These are phyloP conservation scores for Morus bassanus DNA, from an alignment of 2,797 vertebrate species.

Conservation along the genomic window DNA sequence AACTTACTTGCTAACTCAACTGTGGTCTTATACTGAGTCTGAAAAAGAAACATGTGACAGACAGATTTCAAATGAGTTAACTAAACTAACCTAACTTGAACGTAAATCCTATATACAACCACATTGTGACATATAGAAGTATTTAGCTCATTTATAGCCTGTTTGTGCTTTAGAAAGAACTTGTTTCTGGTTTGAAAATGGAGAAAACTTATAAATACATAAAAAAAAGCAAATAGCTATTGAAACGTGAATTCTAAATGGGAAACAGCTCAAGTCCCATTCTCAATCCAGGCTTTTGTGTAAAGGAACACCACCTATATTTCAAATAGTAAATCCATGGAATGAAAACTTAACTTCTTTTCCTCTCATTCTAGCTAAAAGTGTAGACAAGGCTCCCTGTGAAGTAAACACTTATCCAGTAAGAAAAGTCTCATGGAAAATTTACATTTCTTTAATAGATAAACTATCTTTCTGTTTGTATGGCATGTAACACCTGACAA, in stretches of 20 bases:
- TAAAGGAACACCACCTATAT: background rate
- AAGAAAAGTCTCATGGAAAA: background rate
- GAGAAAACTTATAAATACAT: background rate
- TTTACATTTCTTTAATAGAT: background rate
- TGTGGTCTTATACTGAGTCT: background rate
- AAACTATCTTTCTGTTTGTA: background rate
- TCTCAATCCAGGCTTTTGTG: background rate
- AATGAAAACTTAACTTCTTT: background rate
- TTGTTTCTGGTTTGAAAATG: background rate
- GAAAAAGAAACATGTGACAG: background rate
- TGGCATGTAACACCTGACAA: background rate
- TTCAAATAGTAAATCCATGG: background rate
- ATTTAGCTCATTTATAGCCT: background rate
- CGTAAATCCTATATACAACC: background rate
- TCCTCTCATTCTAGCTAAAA: background rate
- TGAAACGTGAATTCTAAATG: background rate
- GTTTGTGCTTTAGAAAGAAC: background rate
- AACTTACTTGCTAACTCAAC: background rate
- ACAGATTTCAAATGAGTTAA: background rate
- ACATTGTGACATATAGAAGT: background rate
- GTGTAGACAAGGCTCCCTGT: background rate
- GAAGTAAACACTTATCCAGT: background rate
- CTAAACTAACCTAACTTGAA: background rate
- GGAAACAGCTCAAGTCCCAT: background rate
- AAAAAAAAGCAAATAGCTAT: background rate